These are phyloP conservation scores for Machimus rusticus DNA, from an alignment of 2,888 invertebrate genomes.

Conservation along the genomic window DNA sequence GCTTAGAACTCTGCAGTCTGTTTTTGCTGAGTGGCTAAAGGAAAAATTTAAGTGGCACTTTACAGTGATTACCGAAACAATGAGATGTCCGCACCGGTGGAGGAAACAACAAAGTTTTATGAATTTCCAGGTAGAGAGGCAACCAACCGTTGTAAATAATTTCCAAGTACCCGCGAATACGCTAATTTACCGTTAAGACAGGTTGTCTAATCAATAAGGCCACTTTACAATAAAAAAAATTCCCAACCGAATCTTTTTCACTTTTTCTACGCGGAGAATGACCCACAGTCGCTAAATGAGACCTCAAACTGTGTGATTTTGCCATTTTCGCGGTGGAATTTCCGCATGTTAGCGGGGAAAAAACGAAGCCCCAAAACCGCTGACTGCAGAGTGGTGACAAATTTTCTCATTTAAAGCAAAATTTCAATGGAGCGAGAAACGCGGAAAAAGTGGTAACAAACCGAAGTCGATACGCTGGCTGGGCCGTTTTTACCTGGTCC, in stretches of 20 bases:
- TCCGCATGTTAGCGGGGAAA: not conserved
- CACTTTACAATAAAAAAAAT: conserved; percentile 10
- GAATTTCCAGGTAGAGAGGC: conserved; percentile 1
- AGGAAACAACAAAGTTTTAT: not conserved
- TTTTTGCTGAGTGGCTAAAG: not conserved
- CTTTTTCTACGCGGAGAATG: conserved; percentile 3
- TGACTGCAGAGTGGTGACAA: conserved; percentile 20
- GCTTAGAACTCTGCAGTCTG: not conserved
- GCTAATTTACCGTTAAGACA: conserved; percentile 26
- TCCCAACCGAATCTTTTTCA: conserved; percentile 21
- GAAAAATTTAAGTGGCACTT: conserved; percentile 12
- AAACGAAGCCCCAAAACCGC: not conserved
- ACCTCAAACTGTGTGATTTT: conserved; percentile 11
- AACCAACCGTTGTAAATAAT: conserved; percentile 12
- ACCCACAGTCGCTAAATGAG: conserved; percentile 6
- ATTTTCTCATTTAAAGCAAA: conserved; percentile 15
- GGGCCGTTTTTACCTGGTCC: not conserved
- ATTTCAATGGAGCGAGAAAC: conserved; percentile 21
- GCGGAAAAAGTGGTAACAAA: conserved; percentile 22
- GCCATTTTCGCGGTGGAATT: not conserved
- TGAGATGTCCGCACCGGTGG: not conserved
- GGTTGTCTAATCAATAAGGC: conserved; percentile 29
- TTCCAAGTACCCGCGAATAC: not conserved
- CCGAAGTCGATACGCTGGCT: not conserved
- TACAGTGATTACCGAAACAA: conserved; percentile 11